Evolutionary conservation across 2,113 vertebrate species (phyloP), one percentile per base, ranked within the genome.

Genomic region (Craseonycteris thonglongyai): DNA sequence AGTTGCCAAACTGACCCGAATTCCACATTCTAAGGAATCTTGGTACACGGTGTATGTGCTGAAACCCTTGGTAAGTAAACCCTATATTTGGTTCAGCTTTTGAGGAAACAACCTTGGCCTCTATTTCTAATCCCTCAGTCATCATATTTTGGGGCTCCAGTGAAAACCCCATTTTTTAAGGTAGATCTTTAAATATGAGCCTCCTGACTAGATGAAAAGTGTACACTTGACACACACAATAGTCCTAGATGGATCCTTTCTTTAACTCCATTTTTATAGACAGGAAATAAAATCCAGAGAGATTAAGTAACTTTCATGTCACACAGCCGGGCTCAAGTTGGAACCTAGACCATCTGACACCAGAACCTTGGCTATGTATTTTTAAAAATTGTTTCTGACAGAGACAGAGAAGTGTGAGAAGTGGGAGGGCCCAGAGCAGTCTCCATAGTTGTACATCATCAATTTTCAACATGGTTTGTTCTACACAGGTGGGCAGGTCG

Each of bases 201-300:
- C 42, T 56, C 65, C 21, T 54, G 87, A 2, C 2, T 30, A 35
- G 56, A 26, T 84, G 42, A 65, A 91, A 92, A 84, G 51, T 21
- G 10, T 22, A 11, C 75, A 59, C 13, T 38, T n/a, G 90, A 69
- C 6, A 65, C 58, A 33, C 16, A 13, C 14, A 14, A 2, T 3
- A 18, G 51, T 59, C 40, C 49, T n/a, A 18, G 54, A 16, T 47
- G 51, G 45, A 74, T 47, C 10, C 61, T 93, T 83, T 71, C 2
- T 9, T 71, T 51, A 65, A 28, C 28, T 83, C 12, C 15, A 1
- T 42, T 79, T 79, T 49, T 59, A 16, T 4, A 79, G 35, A 61
- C 14, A 59, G 9, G 35, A 95, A 47, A 38, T 56, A 38, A 61
- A 78, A 49, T 28, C 28, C 71, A 92, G 88, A 95, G 69, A 58